These are phyloP conservation scores for Lanistes nyassanus DNA, from an alignment of 1,140 invertebrate species.

Conservation along the genomic window DNA sequence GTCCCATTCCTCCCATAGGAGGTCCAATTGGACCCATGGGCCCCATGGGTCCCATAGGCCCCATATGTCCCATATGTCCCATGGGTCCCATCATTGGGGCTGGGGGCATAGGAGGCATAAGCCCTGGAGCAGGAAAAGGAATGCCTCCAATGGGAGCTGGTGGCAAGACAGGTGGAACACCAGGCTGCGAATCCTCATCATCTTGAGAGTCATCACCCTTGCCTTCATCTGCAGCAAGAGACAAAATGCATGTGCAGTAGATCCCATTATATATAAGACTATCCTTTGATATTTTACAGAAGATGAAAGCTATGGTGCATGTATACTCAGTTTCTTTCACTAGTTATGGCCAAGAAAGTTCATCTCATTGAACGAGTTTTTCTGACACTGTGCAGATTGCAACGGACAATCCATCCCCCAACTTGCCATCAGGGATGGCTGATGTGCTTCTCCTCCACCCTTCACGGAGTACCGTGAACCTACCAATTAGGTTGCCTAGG, in stretches of 20 bases:
- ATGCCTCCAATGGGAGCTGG: slow-evolving; percentile 43
- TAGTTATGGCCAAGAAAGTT: no score
- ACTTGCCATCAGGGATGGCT: no score
- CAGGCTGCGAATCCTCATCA: slow-evolving; percentile 51
- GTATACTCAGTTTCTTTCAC: no score
- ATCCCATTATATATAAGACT: no score
- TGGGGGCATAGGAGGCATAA: slow-evolving; percentile 45
- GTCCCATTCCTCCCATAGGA: slow-evolving; percentile 29
- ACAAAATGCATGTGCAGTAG: slow-evolving; percentile 2
- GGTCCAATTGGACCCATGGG: slow-evolving; percentile 71
- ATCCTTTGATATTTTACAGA: no score
- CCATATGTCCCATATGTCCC: slow-evolving; percentile 69
- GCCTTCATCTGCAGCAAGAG: slow-evolving; percentile 27
- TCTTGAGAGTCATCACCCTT: slow-evolving; percentile 58
- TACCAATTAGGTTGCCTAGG: no score
- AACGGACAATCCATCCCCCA: no score
- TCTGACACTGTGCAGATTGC: no score
- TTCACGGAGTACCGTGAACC: no score
- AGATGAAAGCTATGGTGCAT: no score
- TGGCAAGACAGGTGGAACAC: slow-evolving; percentile 40
- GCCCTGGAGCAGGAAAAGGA: slow-evolving; percentile 39
- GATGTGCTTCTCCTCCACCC: no score
- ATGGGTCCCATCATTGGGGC: slow-evolving; percentile 72
- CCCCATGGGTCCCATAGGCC: slow-evolving; percentile 71
- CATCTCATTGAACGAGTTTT: no score